Evolutionary conservation across 1,140 invertebrate genomes (phyloP).

Genomic region (Saccostrea echinata): DNA sequence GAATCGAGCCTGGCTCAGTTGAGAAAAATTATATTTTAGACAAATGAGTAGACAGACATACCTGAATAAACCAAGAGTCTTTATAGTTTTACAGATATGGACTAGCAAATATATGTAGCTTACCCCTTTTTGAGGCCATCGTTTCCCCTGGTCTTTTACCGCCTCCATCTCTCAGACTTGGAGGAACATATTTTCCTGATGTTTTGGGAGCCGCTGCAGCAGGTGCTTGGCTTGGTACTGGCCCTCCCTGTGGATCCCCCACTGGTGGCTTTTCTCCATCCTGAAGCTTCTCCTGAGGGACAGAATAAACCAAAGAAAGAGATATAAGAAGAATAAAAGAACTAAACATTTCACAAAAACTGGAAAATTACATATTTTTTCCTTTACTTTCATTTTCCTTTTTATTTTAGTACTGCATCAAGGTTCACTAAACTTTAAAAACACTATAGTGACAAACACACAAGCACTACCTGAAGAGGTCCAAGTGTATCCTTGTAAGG

Average conservation of each 20-base stretch:
- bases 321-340: no score
- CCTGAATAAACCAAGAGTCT: no score
- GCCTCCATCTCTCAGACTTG: slow-evolving; percentile 91
- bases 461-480: slow-evolving; percentile 70
- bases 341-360: no score
- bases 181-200: slow-evolving; percentile 86
- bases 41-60: no score
- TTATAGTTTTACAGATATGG: no score
- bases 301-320: no score
- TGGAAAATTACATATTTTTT: no score
- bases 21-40: no score
- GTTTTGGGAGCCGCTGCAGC: slow-evolving; percentile 42
- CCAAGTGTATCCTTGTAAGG: slow-evolving; percentile 93
- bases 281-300: slow-evolving; percentile 61
- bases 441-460: background rate
- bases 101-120: background rate
- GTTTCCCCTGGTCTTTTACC: slow-evolving; percentile 86
- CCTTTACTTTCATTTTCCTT: slow-evolving; percentile 38
- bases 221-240: slow-evolving; percentile 41
- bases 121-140: slow-evolving; percentile 81
- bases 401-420: slow-evolving; percentile 52
- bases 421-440: background rate
- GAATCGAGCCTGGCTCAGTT: no score
- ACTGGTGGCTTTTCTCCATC: slow-evolving; percentile 64
- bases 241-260: slow-evolving; percentile 55